Evolutionary conservation across 2,888 invertebrate genomes (phyloP), one percentile per base, ranked within the genome.

Genomic region (Tromatobia lineatoria): DNA sequence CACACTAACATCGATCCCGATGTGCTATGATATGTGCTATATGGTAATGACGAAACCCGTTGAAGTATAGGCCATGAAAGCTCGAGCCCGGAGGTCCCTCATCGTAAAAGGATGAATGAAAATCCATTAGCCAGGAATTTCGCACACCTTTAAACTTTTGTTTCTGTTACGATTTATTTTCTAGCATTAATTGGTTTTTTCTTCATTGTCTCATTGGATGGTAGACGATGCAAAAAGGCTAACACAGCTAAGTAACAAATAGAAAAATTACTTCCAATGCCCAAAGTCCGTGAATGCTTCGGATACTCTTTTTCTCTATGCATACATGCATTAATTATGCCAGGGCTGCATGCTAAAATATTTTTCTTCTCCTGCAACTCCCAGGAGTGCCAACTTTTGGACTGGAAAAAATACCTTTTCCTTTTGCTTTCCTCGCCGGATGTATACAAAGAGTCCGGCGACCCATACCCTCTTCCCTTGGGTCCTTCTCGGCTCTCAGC

Each of bases 71-170:
- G 69, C 71, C 70, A 78, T 76, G 78, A 70, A 59, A 29, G 52
- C 73, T 69, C 71, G 71, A 76, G 57, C 61, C 45, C 34, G 25
- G 20, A 8, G 25, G 59, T 23, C 45, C 25, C 52, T 42, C 76
- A 86, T 89, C 88, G 86, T 90, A 89, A 91, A 90, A 87, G 67
- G 75, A 84, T 88, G 90, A 89, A 90, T 89, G 89, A 88, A 89
- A 89, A 89, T 87, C 88, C 88, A 90, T 90, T 90, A 89, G 86
- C 78, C 74, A 50, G 50, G 64, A 59, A 64, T 59, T 75, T 74
- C 34, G 23, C 25, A 34, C 23, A 42, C 45, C 59, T 38, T 8
- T 23, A 20, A 47, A 25, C 20, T n/a, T 52, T 57, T 20, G 47
- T 20, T 61, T 78, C 25, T 29, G 10, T 70, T 61, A 29, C 13